A percentile compares a stretch with the other conserved stretches of the same genome.
Evolutionary conservation across 2,888 invertebrate species (phyloP).

Genomic region (Oxycera nigricornis): DNA sequence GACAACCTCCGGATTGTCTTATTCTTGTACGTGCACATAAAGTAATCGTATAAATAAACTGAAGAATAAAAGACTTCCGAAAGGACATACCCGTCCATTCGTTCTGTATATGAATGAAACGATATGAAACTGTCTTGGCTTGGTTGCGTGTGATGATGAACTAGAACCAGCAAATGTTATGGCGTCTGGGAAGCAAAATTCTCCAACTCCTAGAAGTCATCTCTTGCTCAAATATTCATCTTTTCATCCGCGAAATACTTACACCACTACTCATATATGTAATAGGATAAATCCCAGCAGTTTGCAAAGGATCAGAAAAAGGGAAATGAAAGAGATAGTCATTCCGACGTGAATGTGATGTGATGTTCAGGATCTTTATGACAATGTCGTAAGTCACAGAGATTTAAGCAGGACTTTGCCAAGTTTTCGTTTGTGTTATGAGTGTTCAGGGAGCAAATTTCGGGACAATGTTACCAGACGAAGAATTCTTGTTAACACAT

Average conservation of each 20-base stretch:
- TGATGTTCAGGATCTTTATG: conserved; percentile 42
- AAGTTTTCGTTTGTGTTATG: conserved; percentile 18
- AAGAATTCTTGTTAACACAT: too few relatives aligned
- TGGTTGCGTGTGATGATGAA: background rate
- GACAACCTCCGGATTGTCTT: conserved; percentile 28
- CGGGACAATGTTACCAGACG: background rate
- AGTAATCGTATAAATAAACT: conserved; percentile 17
- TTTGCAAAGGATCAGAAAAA: conserved; percentile 29
- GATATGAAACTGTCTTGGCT: background rate
- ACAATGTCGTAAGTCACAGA: conserved; percentile 44
- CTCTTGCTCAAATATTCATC: conserved; percentile 19
- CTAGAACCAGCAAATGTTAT: conserved; percentile 9
- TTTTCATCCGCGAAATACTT: conserved; percentile 14
- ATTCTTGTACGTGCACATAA: conserved; percentile 15
- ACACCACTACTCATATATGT: conserved; percentile 12
- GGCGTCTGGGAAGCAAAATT: conserved; percentile 10
- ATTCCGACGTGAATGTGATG: conserved; percentile 23
- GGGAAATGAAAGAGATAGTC: conserved; percentile 36
- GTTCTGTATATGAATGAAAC: background rate
- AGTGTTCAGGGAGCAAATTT: background rate
- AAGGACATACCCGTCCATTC: background rate
- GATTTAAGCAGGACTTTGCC: conserved; percentile 34
- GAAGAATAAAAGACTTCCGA: conserved; percentile 5
- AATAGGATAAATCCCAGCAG: conserved; percentile 23
- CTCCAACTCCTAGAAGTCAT: background rate